Evolutionary conservation across 2,797 vertebrate species (phyloP).

Genomic region (Myotis daubentonii): DNA sequence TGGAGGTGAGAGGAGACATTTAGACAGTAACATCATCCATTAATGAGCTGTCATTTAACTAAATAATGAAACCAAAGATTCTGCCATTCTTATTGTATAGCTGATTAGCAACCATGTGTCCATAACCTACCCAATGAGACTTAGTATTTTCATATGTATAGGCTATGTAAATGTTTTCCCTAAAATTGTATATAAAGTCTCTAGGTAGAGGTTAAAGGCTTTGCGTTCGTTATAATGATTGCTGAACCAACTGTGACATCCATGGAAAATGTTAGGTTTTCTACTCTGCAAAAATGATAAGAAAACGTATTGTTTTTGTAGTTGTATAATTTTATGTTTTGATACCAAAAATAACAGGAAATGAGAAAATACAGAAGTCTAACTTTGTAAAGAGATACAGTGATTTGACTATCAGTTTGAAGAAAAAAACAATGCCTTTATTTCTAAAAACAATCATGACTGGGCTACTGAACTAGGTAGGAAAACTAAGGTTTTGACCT

Average conservation of each 20-base stretch:
- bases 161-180: not conserved
- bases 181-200: not conserved
- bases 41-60: not conserved
- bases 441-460: not conserved
- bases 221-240: slow-evolving; percentile 19
- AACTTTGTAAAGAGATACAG: not conserved
- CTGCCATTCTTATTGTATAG: not conserved
- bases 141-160: not conserved
- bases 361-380: not conserved
- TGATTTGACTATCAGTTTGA: not conserved
- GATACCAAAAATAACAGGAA: not conserved
- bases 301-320: not conserved
- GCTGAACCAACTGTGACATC: not conserved
- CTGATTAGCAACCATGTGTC: not conserved
- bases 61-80: not conserved
- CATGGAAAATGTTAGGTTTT: slow-evolving; percentile 11
- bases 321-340: not conserved
- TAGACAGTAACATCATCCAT: not conserved
- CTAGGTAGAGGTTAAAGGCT: not conserved
- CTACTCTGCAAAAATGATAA: not conserved
- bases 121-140: not conserved
- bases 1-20: not conserved
- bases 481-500: not conserved
- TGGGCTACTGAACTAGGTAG: not conserved
- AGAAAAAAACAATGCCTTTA: not conserved